A percentile compares a stretch with the other conserved stretches of the same genome.
Evolutionary conservation across 1,140 invertebrate genomes (phyloP).

Genomic region (Protaetia brevitarsis): DNA sequence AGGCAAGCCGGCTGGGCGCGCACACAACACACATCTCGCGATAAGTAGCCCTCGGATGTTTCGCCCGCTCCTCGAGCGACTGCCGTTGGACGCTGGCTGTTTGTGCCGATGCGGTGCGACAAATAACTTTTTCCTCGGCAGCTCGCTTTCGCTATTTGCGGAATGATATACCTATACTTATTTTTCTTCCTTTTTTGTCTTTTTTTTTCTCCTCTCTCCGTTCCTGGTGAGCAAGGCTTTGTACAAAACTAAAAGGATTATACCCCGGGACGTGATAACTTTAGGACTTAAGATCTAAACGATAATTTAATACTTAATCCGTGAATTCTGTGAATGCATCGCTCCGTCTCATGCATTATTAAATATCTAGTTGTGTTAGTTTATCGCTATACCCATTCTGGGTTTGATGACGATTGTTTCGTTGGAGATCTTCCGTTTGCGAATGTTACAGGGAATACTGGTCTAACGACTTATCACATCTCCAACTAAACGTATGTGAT

Average conservation of each 20-base stretch:
- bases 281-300: conserved; percentile 9
- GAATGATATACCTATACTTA: conserved; percentile 13
- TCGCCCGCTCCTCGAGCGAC: too few species aligned
- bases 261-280: conserved; percentile 8
- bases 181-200: background rate
- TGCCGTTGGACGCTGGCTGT: too few species aligned
- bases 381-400: background rate
- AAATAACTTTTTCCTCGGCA: background rate
- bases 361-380: background rate
- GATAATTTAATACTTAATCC: conserved; percentile 18
- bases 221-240: conserved; percentile 2
- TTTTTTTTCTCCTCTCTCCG: too few species aligned
- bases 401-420: background rate
- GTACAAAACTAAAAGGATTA: conserved; percentile 17
- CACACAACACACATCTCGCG: background rate
- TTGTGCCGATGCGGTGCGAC: too few species aligned
- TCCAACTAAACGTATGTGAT: too few species aligned
- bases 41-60: background rate
- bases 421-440: too few species aligned
- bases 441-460: too few species aligned
- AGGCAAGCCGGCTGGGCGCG: background rate
- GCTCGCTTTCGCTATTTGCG: conserved; percentile 13
- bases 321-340: background rate
- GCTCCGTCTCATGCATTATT: background rate
- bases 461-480: too few species aligned